Evolutionary conservation across 1,140 invertebrate genomes (phyloP), one percentile per base, ranked within the genome.

Genomic region (Cydia fagiglandana): DNA sequence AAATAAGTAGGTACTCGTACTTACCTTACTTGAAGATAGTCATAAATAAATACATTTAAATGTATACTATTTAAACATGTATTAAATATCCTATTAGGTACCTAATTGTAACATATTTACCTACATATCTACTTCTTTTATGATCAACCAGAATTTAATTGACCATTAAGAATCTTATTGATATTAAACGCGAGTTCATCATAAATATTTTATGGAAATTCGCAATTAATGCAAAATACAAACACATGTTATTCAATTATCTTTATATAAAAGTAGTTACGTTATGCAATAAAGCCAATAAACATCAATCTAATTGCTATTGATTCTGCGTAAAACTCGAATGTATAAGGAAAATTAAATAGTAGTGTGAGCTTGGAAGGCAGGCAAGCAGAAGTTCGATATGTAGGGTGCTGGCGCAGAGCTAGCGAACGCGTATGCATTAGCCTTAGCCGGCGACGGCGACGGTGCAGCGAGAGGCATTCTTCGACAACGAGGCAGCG

Each of bases 401-500:
- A 66, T 66, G 64, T 66, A 20, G 64, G 30, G 15, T 15, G 66
- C 28, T 5, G 15, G 15, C 30, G 66, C 28, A 15, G 15, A 9
- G 30, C 64, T 68, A 30, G 64, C 64, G 64, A 38, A 12, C 6
- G 34, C 34, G 30, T 9, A 38, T 70, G 64, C 64, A 68, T n/a
- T 38, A 30, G 10, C 61, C 24, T 24, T 24, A 24, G 24, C 24
- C 17, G 56, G 0, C 41, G 41, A 41, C 17, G 56, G 0, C 41
- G 41, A 41, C 74, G 50, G 78, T 78, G 82, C 76, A 81, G 75
- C 75, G 76, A 81, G 79, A 70, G 78, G 81, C 82, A 80, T 81
- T 81, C 80, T 80, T 84, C 79, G 83, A 80, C 83, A 87, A 86
- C 82, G 84, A 84, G 80, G 83, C 76, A 28, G 53, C 77, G 82